Evolutionary conservation across 2,113 vertebrate genomes (phyloP), one percentile per base, ranked within the genome.

Genomic region (Sylvietta virens): DNA sequence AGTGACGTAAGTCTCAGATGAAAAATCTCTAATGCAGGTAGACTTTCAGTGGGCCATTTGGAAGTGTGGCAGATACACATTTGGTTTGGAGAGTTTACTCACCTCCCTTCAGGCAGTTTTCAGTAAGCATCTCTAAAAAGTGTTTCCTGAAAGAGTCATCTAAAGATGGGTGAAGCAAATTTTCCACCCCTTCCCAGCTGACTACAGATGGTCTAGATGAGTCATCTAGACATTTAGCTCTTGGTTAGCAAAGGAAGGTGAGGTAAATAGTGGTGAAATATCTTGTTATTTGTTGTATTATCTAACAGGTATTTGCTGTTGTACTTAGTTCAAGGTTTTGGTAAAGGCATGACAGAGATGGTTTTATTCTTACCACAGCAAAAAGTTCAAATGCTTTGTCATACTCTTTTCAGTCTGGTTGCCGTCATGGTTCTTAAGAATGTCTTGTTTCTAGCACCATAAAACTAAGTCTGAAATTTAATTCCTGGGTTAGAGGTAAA

Each of bases 61-160:
- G 27, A 58, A 33, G n/a, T 10, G 15, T 64, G 48, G 42, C 57
- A 10, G n/a, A 17, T 3, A 33, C 11, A 0, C 2, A 0, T 53
- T 85, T 72, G 33, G 9, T 47, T 76, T 80, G 37, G 48, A 40
- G 61, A 19, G 11, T 20, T 91, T 76, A 10, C 27, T 66, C 51
- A 37, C 13, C 37, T 86, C 40, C n/a, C n/a, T 80, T 72, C 27
- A 20, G 37, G 76, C 28, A 57, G 17, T 76, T 86, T 69, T 53
- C 76, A 51, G 80, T 39, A 83, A 77, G 39, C 20, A 28, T 20
- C 42, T 82, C 50, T 69, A 27, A 33, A 80, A 80, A 56, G 18
- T 26, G 16, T 70, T 81, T 85, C 54, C 66, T 35, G 35, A 54
- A 73, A 65, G 15, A 56, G 27, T 24, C n/a, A 3, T 47, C 21